Percentiles rank a stretch among this genome's conserved stretches.
Evolutionary conservation across 2,888 invertebrate genomes (phyloP).

Genomic region (Pomacea canaliculata): DNA sequence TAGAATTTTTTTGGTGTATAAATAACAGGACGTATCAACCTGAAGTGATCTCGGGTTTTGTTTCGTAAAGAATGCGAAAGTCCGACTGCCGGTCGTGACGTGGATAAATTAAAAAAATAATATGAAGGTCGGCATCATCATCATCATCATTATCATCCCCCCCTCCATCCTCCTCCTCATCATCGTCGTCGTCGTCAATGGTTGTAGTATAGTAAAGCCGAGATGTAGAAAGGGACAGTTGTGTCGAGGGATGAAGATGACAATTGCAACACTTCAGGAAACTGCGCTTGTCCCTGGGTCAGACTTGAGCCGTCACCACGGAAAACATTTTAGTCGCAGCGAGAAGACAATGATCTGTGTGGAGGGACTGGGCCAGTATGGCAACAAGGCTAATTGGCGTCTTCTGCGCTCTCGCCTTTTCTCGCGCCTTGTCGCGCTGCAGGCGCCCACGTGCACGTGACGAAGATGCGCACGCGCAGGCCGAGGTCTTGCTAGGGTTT

Average conservation of each 20-base stretch:
- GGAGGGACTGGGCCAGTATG: background rate
- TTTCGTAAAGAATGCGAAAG: too few species aligned
- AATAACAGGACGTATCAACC: too few species aligned
- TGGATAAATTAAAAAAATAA: too few species aligned
- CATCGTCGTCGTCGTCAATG: too few species aligned
- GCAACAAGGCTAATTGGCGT: constrained; percentile 12
- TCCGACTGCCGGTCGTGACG: too few species aligned
- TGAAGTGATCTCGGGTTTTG: too few species aligned
- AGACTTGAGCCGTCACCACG: background rate
- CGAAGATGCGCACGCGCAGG: background rate
- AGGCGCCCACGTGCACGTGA: background rate
- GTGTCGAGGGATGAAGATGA: background rate
- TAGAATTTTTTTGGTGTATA: too few species aligned
- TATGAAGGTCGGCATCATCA: too few species aligned
- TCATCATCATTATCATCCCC: too few species aligned
- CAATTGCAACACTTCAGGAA: constrained; percentile 1
- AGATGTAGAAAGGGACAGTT: too few species aligned
- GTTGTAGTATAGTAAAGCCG: too few species aligned
- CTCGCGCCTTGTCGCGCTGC: background rate
- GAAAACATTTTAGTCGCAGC: constrained; percentile 8
- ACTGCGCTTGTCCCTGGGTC: background rate
- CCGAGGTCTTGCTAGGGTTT: constrained; percentile 7
- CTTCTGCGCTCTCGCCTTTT: background rate
- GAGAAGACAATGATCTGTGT: background rate
- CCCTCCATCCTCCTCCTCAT: too few species aligned